Conservation (phyloP, 2,888 invertebrate genomes). For the Oscheius onirici region DNA sequence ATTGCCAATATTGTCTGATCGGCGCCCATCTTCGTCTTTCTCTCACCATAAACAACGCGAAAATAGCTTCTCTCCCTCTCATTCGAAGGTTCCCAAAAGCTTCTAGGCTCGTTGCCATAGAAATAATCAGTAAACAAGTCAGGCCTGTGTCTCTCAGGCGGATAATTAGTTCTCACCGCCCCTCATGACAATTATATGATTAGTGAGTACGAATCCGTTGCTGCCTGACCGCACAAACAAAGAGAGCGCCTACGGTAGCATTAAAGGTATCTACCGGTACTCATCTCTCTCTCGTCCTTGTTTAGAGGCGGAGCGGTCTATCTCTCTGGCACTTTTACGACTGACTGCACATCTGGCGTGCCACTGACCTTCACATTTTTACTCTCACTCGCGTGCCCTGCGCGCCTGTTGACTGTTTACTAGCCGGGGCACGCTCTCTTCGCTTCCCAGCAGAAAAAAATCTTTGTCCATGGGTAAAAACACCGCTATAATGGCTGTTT, state of each 20-base stretch:
- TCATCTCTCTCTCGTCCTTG: conserved; percentile 18
- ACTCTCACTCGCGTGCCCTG: conserved; percentile 11
- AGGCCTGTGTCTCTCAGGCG: background rate
- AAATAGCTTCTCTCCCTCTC: too few species aligned
- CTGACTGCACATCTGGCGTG: conserved; percentile 27
- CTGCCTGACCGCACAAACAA: too few species aligned
- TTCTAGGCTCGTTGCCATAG: too few species aligned
- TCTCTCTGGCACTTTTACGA: conserved; percentile 26
- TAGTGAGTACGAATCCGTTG: too few species aligned
- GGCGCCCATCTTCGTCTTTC: too few species aligned
- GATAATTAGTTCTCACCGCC: conserved; percentile 9
- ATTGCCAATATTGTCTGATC: too few species aligned
- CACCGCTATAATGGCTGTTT: background rate
- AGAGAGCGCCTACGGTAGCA: too few species aligned
- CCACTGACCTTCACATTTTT: conserved; percentile 25
- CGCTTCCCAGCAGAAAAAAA: background rate
- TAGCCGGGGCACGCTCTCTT: background rate
- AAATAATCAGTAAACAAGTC: too few species aligned
- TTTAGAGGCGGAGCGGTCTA: conserved; percentile 14
- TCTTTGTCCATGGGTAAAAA: background rate
- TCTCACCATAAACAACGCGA: too few species aligned
- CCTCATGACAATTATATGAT: too few species aligned
- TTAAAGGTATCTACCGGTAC: background rate
- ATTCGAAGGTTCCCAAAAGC: too few species aligned
- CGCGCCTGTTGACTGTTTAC: conserved; percentile 24